Evolutionary conservation across 2,797 vertebrate species (phyloP).

Genomic region (Pantherophis vulpinus): DNA sequence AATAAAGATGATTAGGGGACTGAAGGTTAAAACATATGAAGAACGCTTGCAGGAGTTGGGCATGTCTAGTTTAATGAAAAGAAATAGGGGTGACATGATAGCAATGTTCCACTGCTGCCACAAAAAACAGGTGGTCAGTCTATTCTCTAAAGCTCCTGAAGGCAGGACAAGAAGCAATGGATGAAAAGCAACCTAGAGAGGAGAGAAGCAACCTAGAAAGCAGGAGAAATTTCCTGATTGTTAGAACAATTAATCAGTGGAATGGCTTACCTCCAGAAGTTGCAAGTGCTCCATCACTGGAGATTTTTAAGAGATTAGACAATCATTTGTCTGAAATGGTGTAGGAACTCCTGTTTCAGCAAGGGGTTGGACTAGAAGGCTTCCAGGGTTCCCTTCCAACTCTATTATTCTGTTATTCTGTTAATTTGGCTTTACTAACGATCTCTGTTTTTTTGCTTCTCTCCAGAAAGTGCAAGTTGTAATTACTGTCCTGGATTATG

Average conservation of each 20-base stretch:
- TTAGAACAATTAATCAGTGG: neutral
- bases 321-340: neutral
- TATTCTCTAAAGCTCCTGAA: neutral
- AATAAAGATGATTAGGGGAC: neutral
- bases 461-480: conserved; percentile 93
- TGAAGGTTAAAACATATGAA: neutral
- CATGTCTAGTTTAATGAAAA: neutral
- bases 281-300: neutral
- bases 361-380: neutral
- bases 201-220: neutral
- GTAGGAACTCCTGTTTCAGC: neutral
- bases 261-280: neutral
- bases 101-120: neutral
- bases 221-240: neutral
- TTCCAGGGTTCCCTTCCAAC: neutral
- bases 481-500: conserved; percentile 96
- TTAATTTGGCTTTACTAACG: neutral
- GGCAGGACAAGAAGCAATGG: neutral
- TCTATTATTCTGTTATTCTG: neutral
- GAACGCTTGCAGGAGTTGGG: neutral
- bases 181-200: neutral
- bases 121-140: neutral
- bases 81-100: neutral
- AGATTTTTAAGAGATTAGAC: neutral
- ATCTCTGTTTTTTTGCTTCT: neutral